Conservation (phyloP, 2,888 invertebrate species). For the Spilarctia lutea region DNA sequence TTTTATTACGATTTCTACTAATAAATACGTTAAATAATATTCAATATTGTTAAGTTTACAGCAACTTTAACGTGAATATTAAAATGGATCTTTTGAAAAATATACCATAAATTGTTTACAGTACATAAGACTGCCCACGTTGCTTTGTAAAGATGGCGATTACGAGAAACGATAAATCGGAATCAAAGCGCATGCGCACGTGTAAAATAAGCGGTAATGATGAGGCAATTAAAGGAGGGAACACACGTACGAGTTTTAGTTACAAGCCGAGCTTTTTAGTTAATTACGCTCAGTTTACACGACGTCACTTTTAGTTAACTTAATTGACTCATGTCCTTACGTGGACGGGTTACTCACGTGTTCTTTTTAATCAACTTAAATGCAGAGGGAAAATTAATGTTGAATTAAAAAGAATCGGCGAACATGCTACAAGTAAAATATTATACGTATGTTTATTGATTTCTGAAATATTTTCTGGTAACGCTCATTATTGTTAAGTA, state of each 20-base stretch:
- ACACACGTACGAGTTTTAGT: slow-evolving; percentile 37
- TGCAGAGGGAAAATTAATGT: background rate
- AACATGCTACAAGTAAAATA: background rate
- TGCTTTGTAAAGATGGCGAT: slow-evolving; percentile 32
- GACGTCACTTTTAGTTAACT: background rate
- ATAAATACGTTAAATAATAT: too few species aligned
- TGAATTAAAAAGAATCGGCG: background rate
- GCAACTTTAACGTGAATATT: background rate
- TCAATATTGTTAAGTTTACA: background rate
- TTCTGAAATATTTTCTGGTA: background rate
- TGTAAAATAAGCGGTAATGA: slow-evolving; percentile 43
- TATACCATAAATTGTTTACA: slow-evolving; percentile 16
- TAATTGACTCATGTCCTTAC: background rate
- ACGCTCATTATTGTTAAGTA: too few species aligned
- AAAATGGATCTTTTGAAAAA: background rate
- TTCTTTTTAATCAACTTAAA: background rate
- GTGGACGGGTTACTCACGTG: background rate
- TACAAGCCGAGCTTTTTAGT: slow-evolving; percentile 1
- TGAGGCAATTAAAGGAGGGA: slow-evolving; percentile 37
- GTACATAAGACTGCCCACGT: slow-evolving; percentile 42
- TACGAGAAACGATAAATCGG: slow-evolving; percentile 48
- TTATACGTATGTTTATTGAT: background rate
- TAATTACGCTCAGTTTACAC: slow-evolving; percentile 5
- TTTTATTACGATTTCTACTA: too few species aligned
- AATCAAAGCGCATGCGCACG: slow-evolving; percentile 43